phyloP scores from a whole-genome alignment of 1,140 invertebrate species.

The Anastatus disparis region DNA sequence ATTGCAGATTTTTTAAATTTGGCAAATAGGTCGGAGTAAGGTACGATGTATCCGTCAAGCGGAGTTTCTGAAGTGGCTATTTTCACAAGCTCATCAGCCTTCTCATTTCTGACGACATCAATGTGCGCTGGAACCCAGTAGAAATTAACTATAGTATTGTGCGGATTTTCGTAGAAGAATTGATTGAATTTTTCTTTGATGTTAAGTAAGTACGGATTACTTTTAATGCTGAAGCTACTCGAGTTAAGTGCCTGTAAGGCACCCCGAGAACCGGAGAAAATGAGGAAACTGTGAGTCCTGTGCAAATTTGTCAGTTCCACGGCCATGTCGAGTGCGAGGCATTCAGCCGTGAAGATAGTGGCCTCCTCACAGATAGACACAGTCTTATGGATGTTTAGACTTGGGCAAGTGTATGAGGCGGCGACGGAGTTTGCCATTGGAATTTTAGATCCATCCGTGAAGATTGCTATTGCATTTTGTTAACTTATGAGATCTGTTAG shows the following conservation, averaged over 20 bases:
- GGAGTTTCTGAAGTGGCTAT: background rate
- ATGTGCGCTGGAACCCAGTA: conserved; percentile 27
- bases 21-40: background rate
- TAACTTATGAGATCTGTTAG: background rate
- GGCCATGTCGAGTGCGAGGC: background rate
- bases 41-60: background rate
- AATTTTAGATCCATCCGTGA: conserved; percentile 11
- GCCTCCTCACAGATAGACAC: background rate
- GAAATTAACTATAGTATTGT: background rate
- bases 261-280: conserved; percentile 3
- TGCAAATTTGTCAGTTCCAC: background rate
- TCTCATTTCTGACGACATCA: conserved; percentile 10
- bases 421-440: background rate
- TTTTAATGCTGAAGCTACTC: background rate
- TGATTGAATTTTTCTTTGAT: background rate
- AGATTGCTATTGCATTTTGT: background rate
- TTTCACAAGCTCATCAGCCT: conserved; percentile 8
- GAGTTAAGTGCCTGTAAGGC: background rate
- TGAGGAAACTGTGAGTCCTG: background rate
- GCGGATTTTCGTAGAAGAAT: background rate
- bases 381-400: background rate
- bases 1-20: background rate
- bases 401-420: background rate
- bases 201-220: background rate
- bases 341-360: conserved; percentile 13